Conservation (phyloP, 2,888 invertebrate genomes). For the Ornithoptera alexandrae region DNA sequence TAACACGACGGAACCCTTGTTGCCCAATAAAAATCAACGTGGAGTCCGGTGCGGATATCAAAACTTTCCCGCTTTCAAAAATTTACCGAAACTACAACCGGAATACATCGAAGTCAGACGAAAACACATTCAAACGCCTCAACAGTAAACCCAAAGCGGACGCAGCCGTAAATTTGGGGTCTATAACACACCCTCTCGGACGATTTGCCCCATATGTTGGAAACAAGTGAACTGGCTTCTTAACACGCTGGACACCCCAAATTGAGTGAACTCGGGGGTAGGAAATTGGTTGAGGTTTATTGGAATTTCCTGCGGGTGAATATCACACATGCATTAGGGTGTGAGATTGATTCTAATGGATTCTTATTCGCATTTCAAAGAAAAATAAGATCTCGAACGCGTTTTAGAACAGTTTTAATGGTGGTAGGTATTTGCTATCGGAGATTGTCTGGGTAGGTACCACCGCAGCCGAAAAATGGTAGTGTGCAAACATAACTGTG, state of each 20-base stretch:
- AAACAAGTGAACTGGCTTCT: slow-evolving; percentile 72
- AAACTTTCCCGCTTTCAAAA: slow-evolving; percentile 70
- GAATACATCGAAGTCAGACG: slow-evolving; percentile 12
- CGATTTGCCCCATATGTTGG: slow-evolving; percentile 72
- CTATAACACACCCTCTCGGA: slow-evolving; percentile 50
- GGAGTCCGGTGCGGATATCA: slow-evolving; percentile 72
- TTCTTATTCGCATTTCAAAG: slow-evolving; percentile 3
- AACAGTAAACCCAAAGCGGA: slow-evolving; percentile 29
- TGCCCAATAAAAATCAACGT: slow-evolving; percentile 72
- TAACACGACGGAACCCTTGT: slow-evolving; percentile 65
- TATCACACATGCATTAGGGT: slow-evolving; percentile 58
- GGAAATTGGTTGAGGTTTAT: slow-evolving; percentile 64
- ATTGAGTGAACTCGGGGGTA: slow-evolving; percentile 66
- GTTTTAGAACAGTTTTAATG: no score
- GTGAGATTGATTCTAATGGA: slow-evolving; percentile 33
- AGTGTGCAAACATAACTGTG: no score
- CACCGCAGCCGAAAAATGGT: no score
- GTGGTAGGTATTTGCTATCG: no score
- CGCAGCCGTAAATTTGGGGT: slow-evolving; percentile 33
- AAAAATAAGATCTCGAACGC: no score
- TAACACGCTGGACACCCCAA: slow-evolving; percentile 73
- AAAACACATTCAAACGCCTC: slow-evolving; percentile 35
- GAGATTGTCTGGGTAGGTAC: no score
- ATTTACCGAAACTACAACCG: slow-evolving; percentile 45
- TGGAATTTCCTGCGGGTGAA: slow-evolving; percentile 71